Conservation (phyloP, 2,888 invertebrate species). For the Parasteatoda lunata region DNA sequence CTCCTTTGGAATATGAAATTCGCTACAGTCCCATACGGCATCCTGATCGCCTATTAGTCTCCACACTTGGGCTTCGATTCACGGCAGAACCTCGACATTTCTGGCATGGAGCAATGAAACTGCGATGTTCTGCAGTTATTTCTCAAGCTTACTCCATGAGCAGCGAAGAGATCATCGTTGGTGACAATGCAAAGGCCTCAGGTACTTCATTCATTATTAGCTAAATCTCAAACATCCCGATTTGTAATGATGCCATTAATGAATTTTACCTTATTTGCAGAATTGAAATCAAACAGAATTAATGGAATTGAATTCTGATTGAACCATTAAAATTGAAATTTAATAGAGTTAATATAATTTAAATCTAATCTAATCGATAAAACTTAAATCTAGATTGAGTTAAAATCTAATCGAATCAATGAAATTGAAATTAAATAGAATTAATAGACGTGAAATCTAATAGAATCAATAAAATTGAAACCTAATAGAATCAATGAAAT, state of each 20-base stretch:
- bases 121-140: conserved; percentile 70
- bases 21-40: conserved; percentile 56
- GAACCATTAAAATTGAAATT: too few species aligned
- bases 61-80: conserved; percentile 67
- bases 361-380: too few species aligned
- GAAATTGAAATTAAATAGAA: too few species aligned
- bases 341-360: too few species aligned
- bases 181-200: conserved; percentile 67
- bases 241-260: conserved; percentile 32
- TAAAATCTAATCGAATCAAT: too few species aligned
- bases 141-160: conserved; percentile 70
- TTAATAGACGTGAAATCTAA: too few species aligned
- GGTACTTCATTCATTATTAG: conserved; percentile 22
- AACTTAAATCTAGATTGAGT: too few species aligned
- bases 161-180: conserved; percentile 70
- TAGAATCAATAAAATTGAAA: too few species aligned
- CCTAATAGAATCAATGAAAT: too few species aligned
- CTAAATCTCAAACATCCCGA: too few species aligned
- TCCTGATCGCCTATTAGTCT: conserved; percentile 60
- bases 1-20: conserved; percentile 62
- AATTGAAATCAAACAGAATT: background rate
- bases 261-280: background rate
- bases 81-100: conserved; percentile 68
- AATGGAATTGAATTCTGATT: background rate
- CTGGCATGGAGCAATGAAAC: conserved; percentile 69